A percentile compares a stretch with the other conserved stretches of the same genome.
These are phyloP conservation scores for Protobothrops flavoviridis DNA, from an alignment of 2,113 vertebrate genomes.

Conservation along the genomic window DNA sequence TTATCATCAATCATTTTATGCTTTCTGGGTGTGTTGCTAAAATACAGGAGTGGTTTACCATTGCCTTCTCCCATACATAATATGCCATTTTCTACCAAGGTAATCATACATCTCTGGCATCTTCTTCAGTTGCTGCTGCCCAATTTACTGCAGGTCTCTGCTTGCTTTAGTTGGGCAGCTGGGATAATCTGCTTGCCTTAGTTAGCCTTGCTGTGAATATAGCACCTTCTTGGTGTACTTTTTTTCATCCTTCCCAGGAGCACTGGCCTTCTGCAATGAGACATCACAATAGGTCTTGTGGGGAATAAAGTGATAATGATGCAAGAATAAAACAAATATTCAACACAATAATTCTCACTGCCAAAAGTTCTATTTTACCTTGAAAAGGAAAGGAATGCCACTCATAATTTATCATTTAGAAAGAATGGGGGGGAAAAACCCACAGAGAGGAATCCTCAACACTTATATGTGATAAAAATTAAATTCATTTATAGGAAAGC, in stretches of 20 bases:
- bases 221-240: neutral
- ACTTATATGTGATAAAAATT: slow-evolving; percentile 37
- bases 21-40: neutral
- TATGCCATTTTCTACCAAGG: neutral
- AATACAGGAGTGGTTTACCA: neutral
- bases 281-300: neutral
- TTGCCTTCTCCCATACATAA: neutral
- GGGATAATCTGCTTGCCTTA: neutral
- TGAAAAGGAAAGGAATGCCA: slow-evolving; percentile 41
- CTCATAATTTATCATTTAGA: slow-evolving; percentile 63
- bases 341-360: slow-evolving; percentile 68
- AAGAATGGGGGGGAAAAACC: neutral
- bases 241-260: neutral
- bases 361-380: slow-evolving; percentile 48
- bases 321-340: slow-evolving; percentile 76
- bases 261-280: neutral
- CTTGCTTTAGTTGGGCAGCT: neutral
- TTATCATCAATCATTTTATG: neutral
- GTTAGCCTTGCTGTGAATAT: neutral
- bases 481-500: slow-evolving; percentile 14
- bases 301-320: slow-evolving; percentile 65
- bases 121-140: neutral
- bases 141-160: neutral
- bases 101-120: neutral
- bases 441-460: neutral